Evolutionary conservation across 2,113 vertebrate genomes (phyloP).

Genomic region (Oncorhynchus nerka): DNA sequence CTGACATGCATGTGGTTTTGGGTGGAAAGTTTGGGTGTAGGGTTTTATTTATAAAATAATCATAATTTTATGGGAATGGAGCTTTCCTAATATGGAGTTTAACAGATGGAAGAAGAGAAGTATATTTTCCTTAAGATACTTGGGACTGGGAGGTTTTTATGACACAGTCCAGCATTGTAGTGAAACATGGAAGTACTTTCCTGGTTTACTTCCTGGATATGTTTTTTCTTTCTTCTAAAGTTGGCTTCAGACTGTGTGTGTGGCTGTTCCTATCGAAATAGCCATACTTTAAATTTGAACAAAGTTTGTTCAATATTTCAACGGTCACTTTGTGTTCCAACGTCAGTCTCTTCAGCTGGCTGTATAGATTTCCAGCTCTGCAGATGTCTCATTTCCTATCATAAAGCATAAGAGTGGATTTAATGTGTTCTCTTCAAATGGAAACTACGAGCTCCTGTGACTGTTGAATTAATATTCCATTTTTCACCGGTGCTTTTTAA

Average conservation of each 20-base stretch:
- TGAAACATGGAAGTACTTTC: conserved; percentile 37
- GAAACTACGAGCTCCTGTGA: background rate
- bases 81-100: conserved; percentile 8
- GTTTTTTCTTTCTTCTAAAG: conserved; percentile 16
- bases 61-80: conserved; percentile 15
- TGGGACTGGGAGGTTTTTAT: conserved; percentile 38
- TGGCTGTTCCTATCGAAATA: no score
- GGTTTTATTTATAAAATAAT: conserved; percentile 18
- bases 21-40: conserved; percentile 8
- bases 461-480: no score
- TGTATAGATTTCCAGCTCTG: conserved; percentile 37
- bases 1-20: conserved; percentile 19
- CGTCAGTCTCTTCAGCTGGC: conserved; percentile 44
- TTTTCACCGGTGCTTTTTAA: conserved; percentile 14
- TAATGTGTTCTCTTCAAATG: conserved; percentile 39
- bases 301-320: conserved; percentile 51
- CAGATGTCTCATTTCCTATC: conserved; percentile 38
- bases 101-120: conserved; percentile 7
- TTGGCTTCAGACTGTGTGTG: background rate
- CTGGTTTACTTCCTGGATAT: conserved; percentile 36
- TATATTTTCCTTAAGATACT: conserved; percentile 32
- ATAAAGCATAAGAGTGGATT: conserved; percentile 41
- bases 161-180: conserved; percentile 12
- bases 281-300: conserved; percentile 41
- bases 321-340: conserved; percentile 27